Evolutionary conservation across 2,797 vertebrate genomes (phyloP), one percentile per base, ranked within the genome.

Genomic region (Halcyon smyrnensis): DNA sequence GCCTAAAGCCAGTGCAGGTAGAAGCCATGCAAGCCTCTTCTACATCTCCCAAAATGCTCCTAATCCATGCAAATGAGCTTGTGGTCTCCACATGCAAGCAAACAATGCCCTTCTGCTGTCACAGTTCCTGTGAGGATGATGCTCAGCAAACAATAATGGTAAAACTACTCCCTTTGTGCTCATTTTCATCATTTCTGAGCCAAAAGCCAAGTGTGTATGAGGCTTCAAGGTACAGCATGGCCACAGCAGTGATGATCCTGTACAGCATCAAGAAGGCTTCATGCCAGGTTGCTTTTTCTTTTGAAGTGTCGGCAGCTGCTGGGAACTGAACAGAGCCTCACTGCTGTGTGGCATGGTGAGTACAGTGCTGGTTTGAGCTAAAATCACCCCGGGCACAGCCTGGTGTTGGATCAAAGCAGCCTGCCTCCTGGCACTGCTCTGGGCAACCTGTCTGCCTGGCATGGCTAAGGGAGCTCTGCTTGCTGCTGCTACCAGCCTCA

Each of bases 331-430:
- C 21, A 82, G 71, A 91, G 50, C 30, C n/a, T 70, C 0, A 0
- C 53, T 71, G 80, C 48, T 57, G 19, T 18, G 15, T 37, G 53
- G 15, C 41, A 43, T 18, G 70, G 77, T 32, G 36, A 64, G 87
- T 20, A 30, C 86, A 65, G 74, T 1, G 1, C 27, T n/a, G 63
- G 50, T 50, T 53, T 81, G 80, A 95, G 67, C 46, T 71, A 37
- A 80, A 62, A 46, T 65, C 84, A 80, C 28, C 25, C 68, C 0
- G 0, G 70, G 41, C n/a, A 53, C 15, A 53, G 71, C 32, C 67
- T 74, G 77, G 64, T 80, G 51, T 75, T 93, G 90, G n/a, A 89
- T 80, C 64, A 68, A 90, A 90, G 80, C 45, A 60, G 6, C 20
- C 68, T 45, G 28, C 32, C 39, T 80, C 64, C 79, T 87, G 84